phyloP scores from a whole-genome alignment of 2,113 vertebrate species.

The Hiodon tergisus region DNA sequence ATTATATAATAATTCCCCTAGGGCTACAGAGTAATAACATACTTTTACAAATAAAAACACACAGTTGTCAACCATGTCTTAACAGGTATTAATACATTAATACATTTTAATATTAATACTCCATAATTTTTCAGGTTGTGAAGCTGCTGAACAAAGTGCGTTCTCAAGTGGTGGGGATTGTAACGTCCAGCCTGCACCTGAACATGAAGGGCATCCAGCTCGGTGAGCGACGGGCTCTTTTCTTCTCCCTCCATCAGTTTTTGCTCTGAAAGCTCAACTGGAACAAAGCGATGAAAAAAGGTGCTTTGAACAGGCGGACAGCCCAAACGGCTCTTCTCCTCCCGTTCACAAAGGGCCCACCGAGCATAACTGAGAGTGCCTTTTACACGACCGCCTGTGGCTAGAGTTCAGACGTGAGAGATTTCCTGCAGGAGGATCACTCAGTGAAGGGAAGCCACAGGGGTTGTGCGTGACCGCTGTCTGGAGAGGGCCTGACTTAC shows the following conservation, averaged over 20 bases:
- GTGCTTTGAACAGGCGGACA: too few relatives aligned
- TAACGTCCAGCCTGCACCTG: constrained; percentile 70
- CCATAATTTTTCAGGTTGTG: constrained; percentile 68
- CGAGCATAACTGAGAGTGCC: not conserved
- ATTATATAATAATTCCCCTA: not conserved
- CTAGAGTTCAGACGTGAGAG: not conserved
- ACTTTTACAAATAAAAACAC: too few relatives aligned
- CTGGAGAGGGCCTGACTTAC: not conserved
- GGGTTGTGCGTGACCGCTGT: not conserved
- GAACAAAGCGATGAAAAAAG: too few relatives aligned
- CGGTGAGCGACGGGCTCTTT: constrained; percentile 43
- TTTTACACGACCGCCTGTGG: not conserved
- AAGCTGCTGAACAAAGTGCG: constrained; percentile 94
- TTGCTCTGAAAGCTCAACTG: not conserved
- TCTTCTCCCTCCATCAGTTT: not conserved
- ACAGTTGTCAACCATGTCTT: not conserved
- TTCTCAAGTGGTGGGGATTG: constrained; percentile 87
- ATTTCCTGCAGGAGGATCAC: not conserved
- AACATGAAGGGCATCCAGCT: constrained; percentile 69
- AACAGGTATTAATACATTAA: not conserved
- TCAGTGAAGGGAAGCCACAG: not conserved
- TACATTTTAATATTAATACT: not conserved
- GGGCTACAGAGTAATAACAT: not conserved
- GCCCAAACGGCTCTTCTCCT: too few relatives aligned
- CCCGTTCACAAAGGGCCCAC: not conserved